These are phyloP conservation scores for Pseudococcus longispinus DNA, from an alignment of 2,888 invertebrate species.

Conservation along the genomic window DNA sequence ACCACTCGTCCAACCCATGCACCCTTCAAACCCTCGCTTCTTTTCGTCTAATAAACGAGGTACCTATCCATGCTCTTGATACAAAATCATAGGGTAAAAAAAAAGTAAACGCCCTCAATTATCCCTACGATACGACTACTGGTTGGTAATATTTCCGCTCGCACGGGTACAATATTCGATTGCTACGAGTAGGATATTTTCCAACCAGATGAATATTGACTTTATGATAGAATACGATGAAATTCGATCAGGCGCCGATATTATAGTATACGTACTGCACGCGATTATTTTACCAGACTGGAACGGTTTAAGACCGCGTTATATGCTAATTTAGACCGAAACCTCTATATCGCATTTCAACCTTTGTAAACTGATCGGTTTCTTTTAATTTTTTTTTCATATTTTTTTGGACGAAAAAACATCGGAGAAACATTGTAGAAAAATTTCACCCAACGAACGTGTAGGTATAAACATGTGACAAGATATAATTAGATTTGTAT, in stretches of 20 bases:
- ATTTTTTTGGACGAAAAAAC: not conserved
- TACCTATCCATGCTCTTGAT: not conserved
- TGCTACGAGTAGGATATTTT: not conserved
- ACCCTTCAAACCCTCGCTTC: not conserved
- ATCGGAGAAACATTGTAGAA: slow-evolving; percentile 22
- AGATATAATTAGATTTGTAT: slow-evolving; percentile 36
- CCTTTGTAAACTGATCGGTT: slow-evolving; percentile 3
- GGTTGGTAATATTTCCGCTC: slow-evolving; percentile 19
- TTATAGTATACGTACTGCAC: not conserved
- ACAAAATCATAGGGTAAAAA: slow-evolving; percentile 1
- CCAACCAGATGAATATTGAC: not conserved
- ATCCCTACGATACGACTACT: slow-evolving; percentile 16
- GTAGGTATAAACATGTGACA: slow-evolving; percentile 1
- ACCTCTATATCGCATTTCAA: slow-evolving; percentile 25
- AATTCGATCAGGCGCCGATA: not conserved
- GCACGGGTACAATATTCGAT: not conserved
- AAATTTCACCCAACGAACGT: slow-evolving; percentile 26
- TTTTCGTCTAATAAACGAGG: not conserved
- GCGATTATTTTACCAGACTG: slow-evolving; percentile 7
- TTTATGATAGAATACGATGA: not conserved
- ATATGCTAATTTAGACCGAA: slow-evolving; percentile 18
- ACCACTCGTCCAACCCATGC: not conserved
- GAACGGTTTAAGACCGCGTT: not conserved
- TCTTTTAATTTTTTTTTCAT: not conserved
- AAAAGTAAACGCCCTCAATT: slow-evolving; percentile 35